These are phyloP conservation scores for Drosophila novamexicana DNA, from an alignment of 1,140 invertebrate genomes.

Conservation along the genomic window DNA sequence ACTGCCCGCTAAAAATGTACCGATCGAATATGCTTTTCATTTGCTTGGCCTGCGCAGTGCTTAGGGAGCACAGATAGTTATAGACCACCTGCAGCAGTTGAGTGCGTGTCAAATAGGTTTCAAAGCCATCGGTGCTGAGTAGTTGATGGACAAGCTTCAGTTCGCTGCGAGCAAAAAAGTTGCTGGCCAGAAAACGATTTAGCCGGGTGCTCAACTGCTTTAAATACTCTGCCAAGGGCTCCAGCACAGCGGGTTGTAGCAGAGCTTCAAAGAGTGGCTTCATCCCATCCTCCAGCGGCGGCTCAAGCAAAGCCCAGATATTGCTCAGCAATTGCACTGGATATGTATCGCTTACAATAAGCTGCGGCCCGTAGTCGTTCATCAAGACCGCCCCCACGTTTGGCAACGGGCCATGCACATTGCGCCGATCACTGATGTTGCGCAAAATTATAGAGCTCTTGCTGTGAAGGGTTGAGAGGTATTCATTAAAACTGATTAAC, in stretches of 20 bases:
- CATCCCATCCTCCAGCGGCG: conserved; percentile 40
- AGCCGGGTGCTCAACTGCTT: conserved; percentile 42
- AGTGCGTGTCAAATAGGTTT: conserved; percentile 54
- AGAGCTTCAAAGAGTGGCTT: conserved; percentile 51
- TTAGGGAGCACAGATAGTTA: conserved; percentile 69
- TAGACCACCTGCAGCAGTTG: conserved; percentile 73
- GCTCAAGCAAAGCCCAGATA: conserved; percentile 61
- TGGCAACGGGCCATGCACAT: conserved; percentile 66
- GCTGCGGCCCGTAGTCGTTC: conserved; percentile 67
- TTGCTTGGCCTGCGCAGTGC: conserved; percentile 62
- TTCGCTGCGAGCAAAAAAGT: conserved; percentile 78
- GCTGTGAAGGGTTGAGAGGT: conserved; percentile 36
- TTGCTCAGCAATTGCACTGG: conserved; percentile 69
- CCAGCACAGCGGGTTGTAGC: conserved; percentile 56
- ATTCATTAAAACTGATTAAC: conserved; percentile 55
- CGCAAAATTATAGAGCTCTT: conserved; percentile 69
- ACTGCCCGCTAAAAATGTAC: conserved; percentile 68
- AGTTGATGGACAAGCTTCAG: conserved; percentile 71
- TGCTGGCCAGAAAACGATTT: conserved; percentile 68
- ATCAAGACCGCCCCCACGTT: conserved; percentile 77
- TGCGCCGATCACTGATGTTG: conserved; percentile 60
- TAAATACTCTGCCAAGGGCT: conserved; percentile 64
- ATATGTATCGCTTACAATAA: conserved; percentile 76
- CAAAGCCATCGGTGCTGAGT: conserved; percentile 59
- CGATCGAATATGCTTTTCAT: conserved; percentile 74